These are phyloP conservation scores for Rhizoglyphus robini DNA, from an alignment of 1,140 invertebrate genomes.

Conservation along the genomic window DNA sequence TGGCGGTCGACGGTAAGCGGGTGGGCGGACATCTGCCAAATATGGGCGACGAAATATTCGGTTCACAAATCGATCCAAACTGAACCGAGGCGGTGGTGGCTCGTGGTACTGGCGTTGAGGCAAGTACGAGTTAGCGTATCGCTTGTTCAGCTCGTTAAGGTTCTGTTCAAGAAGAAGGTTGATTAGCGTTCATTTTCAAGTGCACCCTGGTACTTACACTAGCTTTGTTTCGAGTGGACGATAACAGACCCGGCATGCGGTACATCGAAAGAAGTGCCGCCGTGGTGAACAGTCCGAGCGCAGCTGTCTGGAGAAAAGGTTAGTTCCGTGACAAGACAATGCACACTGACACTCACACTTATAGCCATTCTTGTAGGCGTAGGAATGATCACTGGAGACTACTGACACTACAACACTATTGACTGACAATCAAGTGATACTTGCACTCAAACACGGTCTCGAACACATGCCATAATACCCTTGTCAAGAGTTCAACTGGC, in stretches of 20 bases:
- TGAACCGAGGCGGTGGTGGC: not conserved
- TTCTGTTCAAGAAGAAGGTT: not conserved
- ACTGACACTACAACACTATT: no score
- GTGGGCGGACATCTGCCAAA: not conserved
- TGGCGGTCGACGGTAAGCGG: not conserved
- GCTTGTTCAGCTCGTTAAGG: not conserved
- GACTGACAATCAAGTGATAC: no score
- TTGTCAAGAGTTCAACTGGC: no score
- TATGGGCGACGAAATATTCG: not conserved
- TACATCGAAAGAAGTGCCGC: not conserved
- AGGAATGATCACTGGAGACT: no score
- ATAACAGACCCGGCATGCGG: not conserved
- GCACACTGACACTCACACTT: constrained; percentile 7
- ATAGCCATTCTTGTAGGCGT: not conserved
- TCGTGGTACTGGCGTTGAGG: not conserved
- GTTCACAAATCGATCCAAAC: not conserved
- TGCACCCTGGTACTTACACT: not conserved
- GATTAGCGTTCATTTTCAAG: no score
- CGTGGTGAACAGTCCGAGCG: not conserved
- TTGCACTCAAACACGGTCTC: no score
- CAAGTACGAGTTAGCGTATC: not conserved
- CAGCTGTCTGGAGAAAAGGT: not conserved
- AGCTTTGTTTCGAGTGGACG: not conserved
- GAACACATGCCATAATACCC: no score
- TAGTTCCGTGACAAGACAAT: not conserved